Base-by-base conservation (phyloP, 2,888 invertebrate genomes). In the Trichopria drosophilae region DNA sequence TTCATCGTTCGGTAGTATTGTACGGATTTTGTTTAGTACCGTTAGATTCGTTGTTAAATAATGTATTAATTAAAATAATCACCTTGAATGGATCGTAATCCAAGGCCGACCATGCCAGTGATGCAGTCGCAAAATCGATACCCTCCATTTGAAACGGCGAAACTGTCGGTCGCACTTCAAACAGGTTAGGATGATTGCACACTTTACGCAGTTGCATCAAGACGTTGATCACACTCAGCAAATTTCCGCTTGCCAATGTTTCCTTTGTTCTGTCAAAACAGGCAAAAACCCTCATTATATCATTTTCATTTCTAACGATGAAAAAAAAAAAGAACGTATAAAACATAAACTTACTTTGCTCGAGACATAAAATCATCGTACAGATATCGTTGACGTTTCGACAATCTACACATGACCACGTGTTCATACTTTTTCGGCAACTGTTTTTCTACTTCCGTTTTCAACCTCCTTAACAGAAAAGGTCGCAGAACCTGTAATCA, bases 361-460 rank as follows among this genome's bases (percentile, higher is more conserved):
- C 94, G 85, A 44, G 93, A 88, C 97, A 99, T 98, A 79, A 98
- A 99, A 77, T 99, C 99, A 78, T 99, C 98, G 79, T 99, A 99
- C 51, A 99, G 82, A 80, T 86, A 96, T 58, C 98, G 84, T 77
- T 99, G 99, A 26, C 99, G 82, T 77, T 95, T 95, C 26, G 98
- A 93, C 62, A 99, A 81, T 40, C 93, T 83, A 71, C 96, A 97
- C 84, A 93, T 84, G 18, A 97, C 82, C 60, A 97, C 87, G 78
- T 95, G 95, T 76, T 98, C 97, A 77, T 90, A 93, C 78, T 98
- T 98, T 75, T 88, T 88, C 53, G 97, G 97, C 84, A 98, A 85
- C 80, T 98, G 96, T 69, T 95, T 94, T 78, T 97, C 97, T 51
- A 97, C 97, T 80, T 97, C 95, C 46, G 83, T 84, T 78, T 97